phyloP scores from a whole-genome alignment of 2,888 invertebrate genomes.

The Trachelus stipa region DNA sequence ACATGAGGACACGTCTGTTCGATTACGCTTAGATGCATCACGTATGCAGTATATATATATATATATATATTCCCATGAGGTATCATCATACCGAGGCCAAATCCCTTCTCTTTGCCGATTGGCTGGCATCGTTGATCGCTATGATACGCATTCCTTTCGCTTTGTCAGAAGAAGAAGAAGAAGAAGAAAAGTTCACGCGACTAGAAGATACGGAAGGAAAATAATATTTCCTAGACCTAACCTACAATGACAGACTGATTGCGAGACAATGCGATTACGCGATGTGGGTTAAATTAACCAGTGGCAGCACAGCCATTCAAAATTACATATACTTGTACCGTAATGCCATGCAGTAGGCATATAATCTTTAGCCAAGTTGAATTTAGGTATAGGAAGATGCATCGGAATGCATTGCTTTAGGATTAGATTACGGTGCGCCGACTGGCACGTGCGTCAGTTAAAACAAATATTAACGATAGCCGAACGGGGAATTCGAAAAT shows the following conservation, averaged over 20 bases:
- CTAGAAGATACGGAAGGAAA: neutral
- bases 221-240: neutral
- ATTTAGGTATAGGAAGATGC: neutral
- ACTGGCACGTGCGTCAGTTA: slow-evolving; percentile 29
- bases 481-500: slow-evolving; percentile 17
- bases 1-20: neutral
- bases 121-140: neutral
- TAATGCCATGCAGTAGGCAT: neutral
- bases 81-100: neutral
- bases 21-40: neutral
- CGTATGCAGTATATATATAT: neutral
- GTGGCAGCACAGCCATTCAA: neutral
- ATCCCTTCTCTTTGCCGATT: neutral
- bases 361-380: neutral
- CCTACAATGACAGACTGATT: neutral
- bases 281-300: neutral
- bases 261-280: neutral
- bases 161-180: neutral
- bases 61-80: neutral
- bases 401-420: slow-evolving; percentile 1
- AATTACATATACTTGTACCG: neutral
- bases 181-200: neutral
- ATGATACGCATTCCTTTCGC: neutral
- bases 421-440: slow-evolving; percentile 20
- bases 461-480: slow-evolving; percentile 27